Evolutionary conservation across 2,888 invertebrate species (phyloP).

Genomic region (Teleiodes luculella): DNA sequence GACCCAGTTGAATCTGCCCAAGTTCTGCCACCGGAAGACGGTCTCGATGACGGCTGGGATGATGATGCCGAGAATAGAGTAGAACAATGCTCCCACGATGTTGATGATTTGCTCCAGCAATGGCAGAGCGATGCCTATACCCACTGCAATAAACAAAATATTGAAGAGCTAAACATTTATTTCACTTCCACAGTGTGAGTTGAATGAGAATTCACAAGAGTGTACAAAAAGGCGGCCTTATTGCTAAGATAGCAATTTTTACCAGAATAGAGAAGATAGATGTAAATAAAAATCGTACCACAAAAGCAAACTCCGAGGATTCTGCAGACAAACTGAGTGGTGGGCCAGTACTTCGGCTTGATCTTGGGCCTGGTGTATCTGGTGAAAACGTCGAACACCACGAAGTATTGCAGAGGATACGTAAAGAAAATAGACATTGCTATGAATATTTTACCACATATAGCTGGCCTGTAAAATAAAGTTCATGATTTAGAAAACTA

Average conservation of each 20-base stretch:
- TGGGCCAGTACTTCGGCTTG: conserved; percentile 51
- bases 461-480: conserved; percentile 84
- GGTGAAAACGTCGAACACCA: conserved; percentile 94
- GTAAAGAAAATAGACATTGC: conserved; percentile 93
- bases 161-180: not conserved
- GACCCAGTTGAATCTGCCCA: conserved; percentile 83
- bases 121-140: conserved; percentile 68
- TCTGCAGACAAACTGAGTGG: conserved; percentile 46
- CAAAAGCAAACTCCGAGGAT: conserved; percentile 59
- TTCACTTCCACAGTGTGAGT: not conserved
- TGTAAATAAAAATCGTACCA: conserved; percentile 41
- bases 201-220: no score
- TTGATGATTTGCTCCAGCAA: conserved; percentile 71
- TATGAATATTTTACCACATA: conserved; percentile 90
- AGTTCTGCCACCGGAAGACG: conserved; percentile 82
- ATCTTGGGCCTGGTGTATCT: conserved; percentile 84
- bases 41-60: conserved; percentile 87
- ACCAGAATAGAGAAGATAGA: not conserved
- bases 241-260: no score
- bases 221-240: no score
- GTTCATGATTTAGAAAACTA: no score
- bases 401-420: conserved; percentile 95
- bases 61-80: conserved; percentile 85
- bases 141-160: conserved; percentile 46
- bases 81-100: conserved; percentile 77